Percentiles rank a stretch among this genome's conserved stretches.
These are phyloP conservation scores for Clistopyga incitator DNA, from an alignment of 2,888 invertebrate genomes.

Conservation along the genomic window DNA sequence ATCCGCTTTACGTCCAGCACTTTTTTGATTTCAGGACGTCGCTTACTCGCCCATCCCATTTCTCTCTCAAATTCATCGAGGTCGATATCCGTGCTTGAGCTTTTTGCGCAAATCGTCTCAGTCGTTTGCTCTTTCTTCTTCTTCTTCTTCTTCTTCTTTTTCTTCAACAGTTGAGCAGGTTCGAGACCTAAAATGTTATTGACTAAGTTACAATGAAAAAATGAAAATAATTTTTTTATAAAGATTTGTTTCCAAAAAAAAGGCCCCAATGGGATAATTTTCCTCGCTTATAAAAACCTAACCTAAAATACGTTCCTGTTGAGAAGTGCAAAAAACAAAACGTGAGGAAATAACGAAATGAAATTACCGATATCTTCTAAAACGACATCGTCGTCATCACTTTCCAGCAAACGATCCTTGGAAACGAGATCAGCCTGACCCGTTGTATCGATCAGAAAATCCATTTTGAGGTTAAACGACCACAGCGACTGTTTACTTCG, in stretches of 20 bases:
- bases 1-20: conserved; percentile 83
- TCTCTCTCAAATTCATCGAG: conserved; percentile 81
- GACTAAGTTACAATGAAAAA: conserved; percentile 17
- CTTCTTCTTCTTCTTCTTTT: conserved; percentile 21
- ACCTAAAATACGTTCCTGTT: conserved; percentile 14
- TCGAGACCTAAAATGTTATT: conserved; percentile 68
- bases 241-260: no score
- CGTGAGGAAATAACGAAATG: neutral
- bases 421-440: conserved; percentile 85
- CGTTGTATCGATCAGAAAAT: conserved; percentile 86
- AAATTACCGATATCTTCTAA: conserved; percentile 70
- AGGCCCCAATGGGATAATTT: no score
- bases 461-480: conserved; percentile 82
- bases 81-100: conserved; percentile 75
- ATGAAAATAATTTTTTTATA: no score
- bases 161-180: conserved; percentile 56
- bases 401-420: conserved; percentile 80
- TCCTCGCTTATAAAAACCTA: no score
- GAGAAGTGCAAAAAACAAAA: neutral
- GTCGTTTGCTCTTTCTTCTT: conserved; percentile 35
- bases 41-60: conserved; percentile 78
- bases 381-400: conserved; percentile 77
- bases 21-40: conserved; percentile 75
- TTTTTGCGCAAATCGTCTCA: conserved; percentile 21
- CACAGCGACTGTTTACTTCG: conserved; percentile 54